Base-by-base conservation (phyloP, 2,113 vertebrate species). In the Loxodonta africana region DNA sequence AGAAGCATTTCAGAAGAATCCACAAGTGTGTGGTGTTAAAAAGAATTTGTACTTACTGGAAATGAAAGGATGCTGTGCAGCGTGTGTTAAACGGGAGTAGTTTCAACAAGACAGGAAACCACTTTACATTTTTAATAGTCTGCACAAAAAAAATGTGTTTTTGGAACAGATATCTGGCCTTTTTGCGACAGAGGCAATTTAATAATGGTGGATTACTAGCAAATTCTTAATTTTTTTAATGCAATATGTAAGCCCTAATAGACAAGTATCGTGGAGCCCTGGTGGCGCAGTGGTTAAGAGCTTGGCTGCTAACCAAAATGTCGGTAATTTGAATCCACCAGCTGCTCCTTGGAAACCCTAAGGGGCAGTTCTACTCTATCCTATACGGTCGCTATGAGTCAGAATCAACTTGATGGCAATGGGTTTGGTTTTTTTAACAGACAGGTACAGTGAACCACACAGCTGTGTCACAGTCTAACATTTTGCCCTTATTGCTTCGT, bases 1-100 rank as follows among this genome's bases (percentile, higher is more conserved):
- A 11, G 65, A 95, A 88, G n/a, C 41, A 53, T 94, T 94, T 87
- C 69, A 51, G 69, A 81, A 77, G 41, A 83, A 63, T 74, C 44
- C 46, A 44, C 25, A 90, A 48, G 44, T 74, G 6, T 57, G 62
- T 51, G 28, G 8, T 11, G 9, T 63, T 84, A 73, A 96, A 87
- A 6, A 91, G 33, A 85, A 60, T 89, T 74, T 83, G 21, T 78
- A 57, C 2, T 8, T 51, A 67, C 73, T 20, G 65, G 30, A 90
- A 74, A 94, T 90, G 80, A 93, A 63, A 83, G 25, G 57, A 14
- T 48, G 17, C n/a, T 62, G 0, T 71, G 30, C 6, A n/a, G 86
- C 30, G 63, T 83, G 2, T 63, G 60, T 46, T 94, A 88, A 90
- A 76, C 73, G 37, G 44, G 73, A 82, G 18, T 69, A 51, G 25